Percentiles rank a stretch among this genome's conserved stretches.
Conservation (phyloP, 1,140 invertebrate species). For the Eumeta japonica region DNA sequence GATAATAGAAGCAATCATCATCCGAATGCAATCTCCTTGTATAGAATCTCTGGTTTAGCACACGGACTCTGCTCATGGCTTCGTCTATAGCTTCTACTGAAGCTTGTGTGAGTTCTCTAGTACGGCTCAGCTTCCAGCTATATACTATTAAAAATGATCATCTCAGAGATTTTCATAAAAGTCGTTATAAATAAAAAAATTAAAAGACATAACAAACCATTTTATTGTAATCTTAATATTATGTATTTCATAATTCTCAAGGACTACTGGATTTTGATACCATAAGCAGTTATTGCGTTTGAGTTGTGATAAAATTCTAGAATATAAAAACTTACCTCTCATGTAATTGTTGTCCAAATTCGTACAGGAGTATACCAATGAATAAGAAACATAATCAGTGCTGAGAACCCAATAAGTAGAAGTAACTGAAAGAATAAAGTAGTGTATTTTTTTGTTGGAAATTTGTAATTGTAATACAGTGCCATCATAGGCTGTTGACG, state of each 20-base stretch:
- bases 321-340: constrained; percentile 32
- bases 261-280: too few relatives aligned
- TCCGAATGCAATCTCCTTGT: constrained; percentile 20
- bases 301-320: too few relatives aligned
- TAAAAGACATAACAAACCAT: background rate
- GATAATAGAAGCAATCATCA: constrained; percentile 26
- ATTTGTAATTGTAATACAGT: too few relatives aligned
- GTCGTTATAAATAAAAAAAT: background rate
- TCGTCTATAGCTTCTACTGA: constrained; percentile 18
- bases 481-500: too few relatives aligned
- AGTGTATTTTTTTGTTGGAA: too few relatives aligned
- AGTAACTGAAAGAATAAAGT: too few relatives aligned
- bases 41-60: constrained; percentile 26
- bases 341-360: constrained; percentile 23
- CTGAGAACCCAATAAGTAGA: constrained; percentile 38
- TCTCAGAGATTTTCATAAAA: background rate
- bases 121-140: constrained; percentile 36
- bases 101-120: constrained; percentile 11
- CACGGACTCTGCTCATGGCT: constrained; percentile 16
- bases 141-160: too few relatives aligned
- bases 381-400: constrained; percentile 34
- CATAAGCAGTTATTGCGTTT: too few relatives aligned
- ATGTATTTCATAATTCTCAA: background rate
- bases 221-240: background rate
- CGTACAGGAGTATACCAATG: constrained; percentile 34